Evolutionary conservation across 2,113 vertebrate genomes (phyloP), one percentile per base, ranked within the genome.

Genomic region (Istiophorus platypterus): DNA sequence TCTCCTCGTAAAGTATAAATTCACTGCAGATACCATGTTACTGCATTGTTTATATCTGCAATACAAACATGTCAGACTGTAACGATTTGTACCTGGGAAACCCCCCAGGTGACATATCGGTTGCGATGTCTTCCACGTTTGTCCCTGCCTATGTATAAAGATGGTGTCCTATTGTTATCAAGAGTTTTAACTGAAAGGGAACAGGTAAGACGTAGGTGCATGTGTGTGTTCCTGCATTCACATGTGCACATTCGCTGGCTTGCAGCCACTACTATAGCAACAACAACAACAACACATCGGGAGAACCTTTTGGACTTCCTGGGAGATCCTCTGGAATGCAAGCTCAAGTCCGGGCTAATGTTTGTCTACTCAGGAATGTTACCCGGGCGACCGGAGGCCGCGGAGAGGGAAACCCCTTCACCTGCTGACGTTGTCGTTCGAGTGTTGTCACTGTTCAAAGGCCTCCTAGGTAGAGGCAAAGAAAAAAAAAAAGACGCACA

Each of bases 331-430:
- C 81, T 92, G 88, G 93, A 84, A 93, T 92, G 85, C 89, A 85
- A 85, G 88, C 77, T 17, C 4, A 81, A 93, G 91, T 76, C 88
- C 73, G 81, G 73, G 85, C 92, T 92, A 87, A 85, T 96, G 93
- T 94, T 96, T 97, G 92, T 94, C 92, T 84, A 88, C 84, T 94
- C 89, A 93, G 90, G 90, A 93, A 93, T 91, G 94, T 96, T 92
- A 80, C 91, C 82, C 41, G 69, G 93, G 92, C 82, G 80, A 96
- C 93, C 31, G 76, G 85, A 88, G 94, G 85, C 78, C 74, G 52
- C 47, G 62, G 66, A 70, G 81, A 95, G 92, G 95, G 94, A 94
- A 96, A 82, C 80, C 93, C 93, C 94, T 77, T 92, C n/a, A 90
- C 92, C 91, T 92, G 88, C 86, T 92, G 91, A 90, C 86, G 91